Evolutionary conservation across 2,113 vertebrate species (phyloP), one percentile per base, ranked within the genome.

Genomic region (Illadopsis cleaveri): DNA sequence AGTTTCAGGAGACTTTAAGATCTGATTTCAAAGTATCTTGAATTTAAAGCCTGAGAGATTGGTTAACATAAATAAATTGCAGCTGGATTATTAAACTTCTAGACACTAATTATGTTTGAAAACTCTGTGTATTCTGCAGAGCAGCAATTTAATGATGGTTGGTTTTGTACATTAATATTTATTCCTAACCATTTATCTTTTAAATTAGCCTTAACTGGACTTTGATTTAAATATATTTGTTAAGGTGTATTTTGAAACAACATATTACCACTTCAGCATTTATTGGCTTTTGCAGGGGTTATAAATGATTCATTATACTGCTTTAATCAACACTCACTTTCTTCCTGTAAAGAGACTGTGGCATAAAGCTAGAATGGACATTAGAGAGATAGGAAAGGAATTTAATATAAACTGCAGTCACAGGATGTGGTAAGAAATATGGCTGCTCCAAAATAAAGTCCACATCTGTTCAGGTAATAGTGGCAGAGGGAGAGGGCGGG

Each of bases 401-500:
- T 96, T 82, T 79, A 90, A 61, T 86, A 73, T 44, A 79, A 92
- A 70, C 50, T 66, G 18, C 27, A 82, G 70, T 37, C 62, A 69
- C 28, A 81, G 75, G 58, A 92, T 90, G 42, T 44, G 45, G 84
- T 83, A 44, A 92, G 75, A 48, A 90, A 51, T 77, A 90, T 5
- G 16, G 15, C 33, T 88, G 24, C 20, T n/a, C 17, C 24, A 38
- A 90, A 82, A 94, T 20, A 58, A 82, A 90, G 35, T 51, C 21
- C 71, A 81, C 82, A 92, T 94, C 85, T 94, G 58, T 86, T 94
- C 87, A 95, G 85, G 75, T 93, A 93, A 88, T 73, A 90, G 38
- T 20, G 33, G 37, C 23, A 92, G 33, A 51, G 35, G 13, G 37
- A 69, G 19, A 66, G 23, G 35, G 51, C 73, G 33, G 40, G 57